Percentiles rank a stretch among this genome's conserved stretches.
These are phyloP conservation scores for Saiga tatarica DNA, from an alignment of 2,113 vertebrate genomes.

Conservation along the genomic window DNA sequence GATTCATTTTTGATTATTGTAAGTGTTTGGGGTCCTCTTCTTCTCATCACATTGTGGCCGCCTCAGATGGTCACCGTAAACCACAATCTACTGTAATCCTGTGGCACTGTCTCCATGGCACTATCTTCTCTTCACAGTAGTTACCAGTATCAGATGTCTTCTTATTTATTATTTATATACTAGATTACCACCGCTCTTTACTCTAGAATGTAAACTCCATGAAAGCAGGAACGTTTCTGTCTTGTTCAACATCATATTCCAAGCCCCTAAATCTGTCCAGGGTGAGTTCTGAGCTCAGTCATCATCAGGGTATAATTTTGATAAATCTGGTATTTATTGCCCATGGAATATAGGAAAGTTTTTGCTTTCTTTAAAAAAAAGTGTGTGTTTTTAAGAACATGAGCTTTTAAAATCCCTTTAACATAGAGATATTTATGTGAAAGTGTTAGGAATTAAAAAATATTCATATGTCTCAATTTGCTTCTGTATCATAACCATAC, in stretches of 20 bases:
- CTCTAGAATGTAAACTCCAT: not conserved
- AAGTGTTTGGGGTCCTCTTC: not conserved
- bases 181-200: not conserved
- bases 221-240: not conserved
- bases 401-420: not conserved
- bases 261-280: not conserved
- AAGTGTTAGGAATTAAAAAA: not conserved
- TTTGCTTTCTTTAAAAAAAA: not conserved
- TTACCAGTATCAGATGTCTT: not conserved
- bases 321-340: not conserved
- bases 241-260: not conserved
- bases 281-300: not conserved
- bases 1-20: not conserved
- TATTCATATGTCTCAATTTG: not conserved
- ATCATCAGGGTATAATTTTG: not conserved
- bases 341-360: not conserved
- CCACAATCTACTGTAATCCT: not conserved
- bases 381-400: not conserved
- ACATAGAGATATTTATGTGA: not conserved
- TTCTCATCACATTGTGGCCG: not conserved
- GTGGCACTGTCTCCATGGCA: accelerated
- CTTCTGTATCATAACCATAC: not conserved
- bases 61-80: not conserved
- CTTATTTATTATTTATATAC: not conserved
- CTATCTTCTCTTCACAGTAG: not conserved